Conservation (phyloP, 2,888 invertebrate genomes). For the Pyrrhosoma nymphula region DNA sequence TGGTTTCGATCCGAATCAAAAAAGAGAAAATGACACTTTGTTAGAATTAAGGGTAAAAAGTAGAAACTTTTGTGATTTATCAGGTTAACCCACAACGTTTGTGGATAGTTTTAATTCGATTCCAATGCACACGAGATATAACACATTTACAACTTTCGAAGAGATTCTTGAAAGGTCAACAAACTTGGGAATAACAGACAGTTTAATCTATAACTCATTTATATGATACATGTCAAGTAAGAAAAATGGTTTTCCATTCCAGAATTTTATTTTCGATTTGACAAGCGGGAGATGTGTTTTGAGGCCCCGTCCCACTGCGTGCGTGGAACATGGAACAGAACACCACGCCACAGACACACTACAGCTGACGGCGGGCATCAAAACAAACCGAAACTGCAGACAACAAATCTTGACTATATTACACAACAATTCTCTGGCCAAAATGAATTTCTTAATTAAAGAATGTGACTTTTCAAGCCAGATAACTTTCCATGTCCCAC, state of each 20-base stretch:
- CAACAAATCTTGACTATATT: not conserved
- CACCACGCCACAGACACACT: no score
- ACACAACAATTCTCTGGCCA: not conserved
- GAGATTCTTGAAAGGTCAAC: not conserved
- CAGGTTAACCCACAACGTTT: no score
- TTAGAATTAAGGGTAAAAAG: no score
- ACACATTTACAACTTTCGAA: not conserved
- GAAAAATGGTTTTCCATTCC: not conserved
- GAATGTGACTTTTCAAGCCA: not conserved
- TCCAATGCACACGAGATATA: not conserved
- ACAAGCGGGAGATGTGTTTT: not conserved
- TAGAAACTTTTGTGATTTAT: no score
- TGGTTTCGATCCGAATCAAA: no score
- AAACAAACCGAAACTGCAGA: not conserved
- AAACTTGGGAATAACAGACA: not conserved
- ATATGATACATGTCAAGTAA: not conserved
- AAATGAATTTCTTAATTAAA: no score
- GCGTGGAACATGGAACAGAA: slow-evolving; percentile 7
- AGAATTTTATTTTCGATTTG: not conserved
- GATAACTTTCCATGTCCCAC: no score
- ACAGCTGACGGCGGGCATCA: not conserved
- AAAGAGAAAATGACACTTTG: no score
- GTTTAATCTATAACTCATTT: not conserved
- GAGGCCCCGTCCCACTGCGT: slow-evolving; percentile 12
- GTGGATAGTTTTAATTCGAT: no score